Conservation (phyloP, 2,888 invertebrate species). For the Meloe dianella region DNA sequence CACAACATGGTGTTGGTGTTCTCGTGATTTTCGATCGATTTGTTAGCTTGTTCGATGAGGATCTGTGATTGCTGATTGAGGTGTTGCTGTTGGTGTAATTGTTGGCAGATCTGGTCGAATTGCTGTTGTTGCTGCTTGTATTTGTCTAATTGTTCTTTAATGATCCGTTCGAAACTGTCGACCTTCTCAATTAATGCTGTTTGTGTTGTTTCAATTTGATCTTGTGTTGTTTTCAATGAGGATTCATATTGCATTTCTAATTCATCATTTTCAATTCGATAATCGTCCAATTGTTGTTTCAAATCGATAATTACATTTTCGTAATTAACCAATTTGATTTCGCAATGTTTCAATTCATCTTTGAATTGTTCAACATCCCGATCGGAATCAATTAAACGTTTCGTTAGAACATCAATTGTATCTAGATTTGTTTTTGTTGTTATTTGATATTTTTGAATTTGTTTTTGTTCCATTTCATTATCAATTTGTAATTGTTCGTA, state of each 20-base stretch:
- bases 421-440: slow-evolving; percentile 66
- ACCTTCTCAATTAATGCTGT: slow-evolving; percentile 48
- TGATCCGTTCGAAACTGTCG: slow-evolving; percentile 33
- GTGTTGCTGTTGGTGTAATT: slow-evolving; percentile 42
- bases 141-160: slow-evolving; percentile 22
- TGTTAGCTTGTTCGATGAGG: slow-evolving; percentile 35
- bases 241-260: slow-evolving; percentile 52
- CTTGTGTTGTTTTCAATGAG: slow-evolving; percentile 45
- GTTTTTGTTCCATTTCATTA: slow-evolving; percentile 55
- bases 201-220: slow-evolving; percentile 45
- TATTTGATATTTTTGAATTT: slow-evolving; percentile 65
- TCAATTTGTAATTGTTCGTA: slow-evolving; percentile 32
- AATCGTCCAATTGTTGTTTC: slow-evolving; percentile 45
- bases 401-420: slow-evolving; percentile 66
- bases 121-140: slow-evolving; percentile 36
- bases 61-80: slow-evolving; percentile 37
- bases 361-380: slow-evolving; percentile 65
- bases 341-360: slow-evolving; percentile 54
- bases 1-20: slow-evolving; percentile 19
- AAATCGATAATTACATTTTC: slow-evolving; percentile 51
- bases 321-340: slow-evolving; percentile 49
- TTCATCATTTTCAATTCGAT: slow-evolving; percentile 48
- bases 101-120: slow-evolving; percentile 40
- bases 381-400: slow-evolving; percentile 66
- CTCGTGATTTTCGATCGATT: slow-evolving; percentile 38